Evolutionary conservation across 2,797 vertebrate genomes (phyloP).

Genomic region (Dallia pectoralis): DNA sequence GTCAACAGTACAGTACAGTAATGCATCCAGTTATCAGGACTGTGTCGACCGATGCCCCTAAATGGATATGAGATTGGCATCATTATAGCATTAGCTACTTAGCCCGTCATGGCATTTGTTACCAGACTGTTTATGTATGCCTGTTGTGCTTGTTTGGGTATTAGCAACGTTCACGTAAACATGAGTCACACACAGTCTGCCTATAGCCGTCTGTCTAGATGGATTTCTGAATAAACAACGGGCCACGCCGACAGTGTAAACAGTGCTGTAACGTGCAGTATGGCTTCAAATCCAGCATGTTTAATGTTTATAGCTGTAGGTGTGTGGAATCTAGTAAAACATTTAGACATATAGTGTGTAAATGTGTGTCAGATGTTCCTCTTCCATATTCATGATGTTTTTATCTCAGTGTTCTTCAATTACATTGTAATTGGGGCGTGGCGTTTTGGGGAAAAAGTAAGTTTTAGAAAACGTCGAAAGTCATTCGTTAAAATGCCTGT

Average conservation of each 20-base stretch:
- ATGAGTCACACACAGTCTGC: slow-evolving; percentile 3
- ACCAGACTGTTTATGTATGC: not conserved
- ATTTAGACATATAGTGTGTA: not conserved
- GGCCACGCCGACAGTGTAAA: not conserved
- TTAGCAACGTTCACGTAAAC: slow-evolving; percentile 6
- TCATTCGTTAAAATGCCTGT: no score
- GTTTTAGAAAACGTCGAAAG: no score
- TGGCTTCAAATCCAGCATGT: not conserved
- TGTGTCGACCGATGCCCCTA: not conserved
- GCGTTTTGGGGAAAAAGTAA: no score
- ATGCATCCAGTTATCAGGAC: not conserved
- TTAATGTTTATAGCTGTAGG: not conserved
- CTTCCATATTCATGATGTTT: no score
- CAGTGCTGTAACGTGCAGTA: not conserved
- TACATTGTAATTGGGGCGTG: no score
- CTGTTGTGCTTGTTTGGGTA: not conserved
- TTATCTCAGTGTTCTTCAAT: no score
- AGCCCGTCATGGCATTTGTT: not conserved
- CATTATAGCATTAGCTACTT: not conserved
- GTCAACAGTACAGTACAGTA: slow-evolving; percentile 5
- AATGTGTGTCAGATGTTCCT: no score
- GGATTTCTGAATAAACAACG: not conserved
- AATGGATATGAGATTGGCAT: slow-evolving; percentile 5
- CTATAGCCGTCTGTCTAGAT: not conserved
- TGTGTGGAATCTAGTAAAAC: not conserved